Evolutionary conservation across 2,888 invertebrate genomes (phyloP).

Genomic region (Morinoia aosen): DNA sequence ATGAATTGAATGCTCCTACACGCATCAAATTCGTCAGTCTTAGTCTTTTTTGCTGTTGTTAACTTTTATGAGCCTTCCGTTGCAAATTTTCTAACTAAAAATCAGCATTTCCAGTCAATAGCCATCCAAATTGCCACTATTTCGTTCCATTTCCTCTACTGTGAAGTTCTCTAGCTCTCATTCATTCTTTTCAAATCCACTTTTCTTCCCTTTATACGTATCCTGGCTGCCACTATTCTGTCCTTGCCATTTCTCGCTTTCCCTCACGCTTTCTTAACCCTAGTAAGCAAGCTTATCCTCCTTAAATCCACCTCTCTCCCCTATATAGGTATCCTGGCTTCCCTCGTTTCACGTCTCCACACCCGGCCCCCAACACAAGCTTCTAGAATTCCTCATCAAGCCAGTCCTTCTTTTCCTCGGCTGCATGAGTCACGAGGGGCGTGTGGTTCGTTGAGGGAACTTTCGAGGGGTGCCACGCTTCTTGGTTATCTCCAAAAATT

Average conservation of each 20-base stretch:
- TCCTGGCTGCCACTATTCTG: too few species aligned
- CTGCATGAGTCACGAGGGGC: constrained; percentile 16
- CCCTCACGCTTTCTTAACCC: neutral
- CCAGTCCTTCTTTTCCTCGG: neutral
- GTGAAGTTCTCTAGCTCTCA: too few species aligned
- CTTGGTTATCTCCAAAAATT: neutral
- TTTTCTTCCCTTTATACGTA: too few species aligned
- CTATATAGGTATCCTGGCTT: neutral
- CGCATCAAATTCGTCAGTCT: too few species aligned
- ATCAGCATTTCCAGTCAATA: too few species aligned
- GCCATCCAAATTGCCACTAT: too few species aligned
- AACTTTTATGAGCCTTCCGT: too few species aligned
- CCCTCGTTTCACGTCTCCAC: neutral
- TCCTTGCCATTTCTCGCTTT: neutral
- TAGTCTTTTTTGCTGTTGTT: too few species aligned
- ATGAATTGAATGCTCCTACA: too few species aligned
- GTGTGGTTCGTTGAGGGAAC: neutral
- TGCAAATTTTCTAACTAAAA: too few species aligned
- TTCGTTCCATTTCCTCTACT: too few species aligned
- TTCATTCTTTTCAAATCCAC: too few species aligned
- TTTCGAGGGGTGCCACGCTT: neutral
- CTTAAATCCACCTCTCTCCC: constrained; percentile 46
- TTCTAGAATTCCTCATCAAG: neutral
- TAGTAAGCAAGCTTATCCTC: constrained; percentile 32
- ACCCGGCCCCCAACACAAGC: neutral